These are phyloP conservation scores for Nannobrachium achirus DNA, from an alignment of 2,113 vertebrate genomes.

Conservation along the genomic window DNA sequence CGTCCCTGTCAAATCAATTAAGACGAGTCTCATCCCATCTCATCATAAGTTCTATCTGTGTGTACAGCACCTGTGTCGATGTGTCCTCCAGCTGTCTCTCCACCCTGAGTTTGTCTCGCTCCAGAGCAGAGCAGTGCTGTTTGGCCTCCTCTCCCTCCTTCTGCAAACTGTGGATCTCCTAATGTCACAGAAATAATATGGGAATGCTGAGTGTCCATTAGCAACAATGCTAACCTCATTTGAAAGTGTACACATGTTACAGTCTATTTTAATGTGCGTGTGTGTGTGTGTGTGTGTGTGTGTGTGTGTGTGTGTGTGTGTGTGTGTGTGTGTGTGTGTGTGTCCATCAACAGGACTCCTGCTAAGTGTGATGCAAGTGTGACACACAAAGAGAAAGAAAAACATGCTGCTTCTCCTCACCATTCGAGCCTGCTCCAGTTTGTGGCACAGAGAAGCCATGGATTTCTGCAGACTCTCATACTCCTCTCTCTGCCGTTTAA, in stretches of 20 bases:
- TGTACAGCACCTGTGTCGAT: slow-evolving; percentile 67
- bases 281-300: no score
- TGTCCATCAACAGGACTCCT: no score
- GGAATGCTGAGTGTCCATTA: no score
- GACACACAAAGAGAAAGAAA: not conserved
- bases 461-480: slow-evolving; percentile 92
- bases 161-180: slow-evolving; percentile 93
- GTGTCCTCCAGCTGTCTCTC: slow-evolving; percentile 90
- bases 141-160: slow-evolving; percentile 89
- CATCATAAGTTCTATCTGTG: not conserved
- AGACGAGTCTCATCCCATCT: no score
- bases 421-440: slow-evolving; percentile 93
- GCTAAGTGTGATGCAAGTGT: not conserved
- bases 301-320: no score
- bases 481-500: slow-evolving; percentile 93
- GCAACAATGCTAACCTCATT: no score
- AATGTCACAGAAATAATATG: not conserved
- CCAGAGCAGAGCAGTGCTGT: slow-evolving; percentile 83
- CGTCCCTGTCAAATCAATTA: no score
- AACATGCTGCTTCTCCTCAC: slow-evolving; percentile 57
- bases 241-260: no score
- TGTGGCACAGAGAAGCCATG: slow-evolving; percentile 88
- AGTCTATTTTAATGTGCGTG: no score
- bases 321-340: no score
- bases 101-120: slow-evolving; percentile 87